These are phyloP conservation scores for Tetraodon nigroviridis DNA, from an alignment of 2,113 vertebrate genomes.

Conservation along the genomic window DNA sequence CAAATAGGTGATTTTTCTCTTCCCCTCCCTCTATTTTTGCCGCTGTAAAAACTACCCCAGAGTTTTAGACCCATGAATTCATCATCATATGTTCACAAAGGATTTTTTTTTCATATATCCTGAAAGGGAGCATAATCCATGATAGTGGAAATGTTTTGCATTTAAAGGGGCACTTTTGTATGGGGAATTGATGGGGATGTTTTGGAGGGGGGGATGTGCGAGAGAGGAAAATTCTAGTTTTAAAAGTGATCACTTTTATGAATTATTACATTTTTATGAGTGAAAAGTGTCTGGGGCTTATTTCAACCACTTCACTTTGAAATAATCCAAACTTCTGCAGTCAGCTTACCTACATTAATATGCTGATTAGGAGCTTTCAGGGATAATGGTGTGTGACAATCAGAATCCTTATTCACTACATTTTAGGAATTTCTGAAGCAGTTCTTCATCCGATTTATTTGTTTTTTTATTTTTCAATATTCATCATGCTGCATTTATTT, in stretches of 20 bases:
- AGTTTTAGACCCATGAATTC: constrained; percentile 72
- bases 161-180: constrained; percentile 75
- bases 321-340: constrained; percentile 57
- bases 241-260: constrained; percentile 69
- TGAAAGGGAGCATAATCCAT: constrained; percentile 76
- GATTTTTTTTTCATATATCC: constrained; percentile 57
- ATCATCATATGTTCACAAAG: constrained; percentile 77
- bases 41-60: constrained; percentile 70
- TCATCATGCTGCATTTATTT: constrained; percentile 52
- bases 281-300: constrained; percentile 63
- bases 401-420: constrained; percentile 25
- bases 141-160: constrained; percentile 77
- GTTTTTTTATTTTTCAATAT: constrained; percentile 31
- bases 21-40: constrained; percentile 50
- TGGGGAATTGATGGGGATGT: constrained; percentile 63
- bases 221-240: constrained; percentile 65
- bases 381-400: constrained; percentile 68
- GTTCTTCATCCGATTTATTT: constrained; percentile 10
- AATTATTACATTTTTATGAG: constrained; percentile 71
- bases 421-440: constrained; percentile 58
- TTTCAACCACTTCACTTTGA: constrained; percentile 60
- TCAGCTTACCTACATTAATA: constrained; percentile 64
- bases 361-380: constrained; percentile 70
- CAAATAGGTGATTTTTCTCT: constrained; percentile 78
- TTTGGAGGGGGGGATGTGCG: constrained; percentile 21